Percentiles rank a stretch among this genome's conserved stretches.
Conservation (phyloP, 2,797 vertebrate genomes). For the Sibirionetta formosa region DNA sequence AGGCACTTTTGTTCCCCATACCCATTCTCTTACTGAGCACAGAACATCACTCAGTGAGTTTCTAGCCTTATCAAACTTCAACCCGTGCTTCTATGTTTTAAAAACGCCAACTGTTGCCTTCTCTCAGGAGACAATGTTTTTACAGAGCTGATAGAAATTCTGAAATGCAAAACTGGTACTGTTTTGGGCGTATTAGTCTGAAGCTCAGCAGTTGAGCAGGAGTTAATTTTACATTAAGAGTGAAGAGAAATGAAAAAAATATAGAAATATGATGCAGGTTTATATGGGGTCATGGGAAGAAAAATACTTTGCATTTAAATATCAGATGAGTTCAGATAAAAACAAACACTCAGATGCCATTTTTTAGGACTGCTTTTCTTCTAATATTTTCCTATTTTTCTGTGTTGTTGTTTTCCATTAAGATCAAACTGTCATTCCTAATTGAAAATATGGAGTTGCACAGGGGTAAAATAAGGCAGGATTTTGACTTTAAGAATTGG, state of each 20-base stretch:
- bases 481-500: not conserved
- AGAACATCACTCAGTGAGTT: not conserved
- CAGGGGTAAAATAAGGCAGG: not conserved
- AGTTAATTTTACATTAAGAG: constrained; percentile 53
- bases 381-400: not conserved
- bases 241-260: not conserved
- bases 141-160: constrained; percentile 27
- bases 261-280: constrained; percentile 2
- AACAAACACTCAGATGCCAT: not conserved
- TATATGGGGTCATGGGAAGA: not conserved
- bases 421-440: not conserved
- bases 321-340: not conserved
- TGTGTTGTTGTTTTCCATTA: not conserved
- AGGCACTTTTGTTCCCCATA: constrained; percentile 13
- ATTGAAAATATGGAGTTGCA: not conserved
- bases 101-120: constrained; percentile 56
- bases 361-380: not conserved
- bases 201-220: constrained; percentile 26
- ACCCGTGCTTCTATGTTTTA: constrained; percentile 26
- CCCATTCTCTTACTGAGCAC: not conserved
- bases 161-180: constrained; percentile 20
- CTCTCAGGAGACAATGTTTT: constrained; percentile 13
- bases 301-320: not conserved
- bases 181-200: constrained; percentile 22
- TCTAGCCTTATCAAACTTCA: constrained; percentile 47